Evolutionary conservation across 2,113 vertebrate species (phyloP).

Genomic region (Syrrhaptes paradoxus): DNA sequence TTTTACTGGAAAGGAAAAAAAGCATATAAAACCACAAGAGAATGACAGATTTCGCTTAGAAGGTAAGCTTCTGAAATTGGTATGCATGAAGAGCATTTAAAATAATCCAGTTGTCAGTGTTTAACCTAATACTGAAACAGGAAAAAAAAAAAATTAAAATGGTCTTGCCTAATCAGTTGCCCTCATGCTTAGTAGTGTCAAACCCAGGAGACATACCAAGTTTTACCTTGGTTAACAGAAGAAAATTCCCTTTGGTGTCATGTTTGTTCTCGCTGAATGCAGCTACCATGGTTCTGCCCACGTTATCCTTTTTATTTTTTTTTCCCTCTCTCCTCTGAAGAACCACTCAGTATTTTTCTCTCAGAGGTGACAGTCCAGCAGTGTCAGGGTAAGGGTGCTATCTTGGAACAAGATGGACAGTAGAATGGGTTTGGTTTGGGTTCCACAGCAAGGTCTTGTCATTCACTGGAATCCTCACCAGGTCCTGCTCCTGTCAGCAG

Average conservation of each 20-base stretch:
- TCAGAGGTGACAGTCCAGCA: background rate
- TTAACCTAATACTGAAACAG: background rate
- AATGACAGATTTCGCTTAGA: background rate
- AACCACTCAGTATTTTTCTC: background rate
- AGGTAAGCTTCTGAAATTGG: background rate
- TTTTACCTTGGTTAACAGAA: background rate
- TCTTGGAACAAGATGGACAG: background rate
- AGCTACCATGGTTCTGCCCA: background rate
- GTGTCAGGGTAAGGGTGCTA: background rate
- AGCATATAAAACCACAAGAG: background rate
- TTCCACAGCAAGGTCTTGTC: background rate
- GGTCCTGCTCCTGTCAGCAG: background rate
- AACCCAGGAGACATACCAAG: background rate
- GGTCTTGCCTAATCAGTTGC: background rate
- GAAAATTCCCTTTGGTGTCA: background rate
- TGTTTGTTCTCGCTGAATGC: background rate
- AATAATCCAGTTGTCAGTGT: background rate
- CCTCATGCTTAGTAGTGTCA: background rate
- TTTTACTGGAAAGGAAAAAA: background rate
- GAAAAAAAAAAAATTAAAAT: background rate
- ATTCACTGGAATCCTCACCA: background rate
- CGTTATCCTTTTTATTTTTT: background rate
- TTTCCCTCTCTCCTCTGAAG: background rate
- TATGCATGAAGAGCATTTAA: background rate
- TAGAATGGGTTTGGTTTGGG: background rate